phyloP scores from a whole-genome alignment of 2,888 invertebrate species.

The Clistopyga incitator region DNA sequence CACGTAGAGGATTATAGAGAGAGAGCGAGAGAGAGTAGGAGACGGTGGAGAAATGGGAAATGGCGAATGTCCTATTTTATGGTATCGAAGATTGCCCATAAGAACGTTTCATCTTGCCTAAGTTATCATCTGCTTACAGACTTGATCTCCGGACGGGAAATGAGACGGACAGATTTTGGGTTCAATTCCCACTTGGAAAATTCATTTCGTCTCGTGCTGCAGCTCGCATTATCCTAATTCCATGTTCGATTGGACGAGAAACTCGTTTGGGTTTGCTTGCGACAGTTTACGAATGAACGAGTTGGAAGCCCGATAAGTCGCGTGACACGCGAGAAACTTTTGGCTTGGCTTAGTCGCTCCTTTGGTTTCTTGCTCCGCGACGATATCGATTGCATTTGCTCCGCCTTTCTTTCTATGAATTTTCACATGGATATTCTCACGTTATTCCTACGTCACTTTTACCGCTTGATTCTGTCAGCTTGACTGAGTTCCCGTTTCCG shows the following conservation, averaged over 20 bases:
- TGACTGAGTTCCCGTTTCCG: conserved; percentile 3
- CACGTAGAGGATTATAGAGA: too few relatives aligned
- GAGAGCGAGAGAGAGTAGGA: too few relatives aligned
- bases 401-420: conserved; percentile 5
- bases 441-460: conserved; percentile 18
- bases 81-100: too few relatives aligned
- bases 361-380: not conserved
- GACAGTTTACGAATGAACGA: conserved; percentile 35
- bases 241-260: conserved; percentile 30
- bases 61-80: too few relatives aligned
- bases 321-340: conserved; percentile 47
- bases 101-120: too few relatives aligned
- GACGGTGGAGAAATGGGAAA: too few relatives aligned
- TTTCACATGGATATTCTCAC: not conserved
- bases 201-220: not conserved
- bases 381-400: conserved; percentile 9
- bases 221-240: conserved; percentile 19
- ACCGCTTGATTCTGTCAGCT: conserved; percentile 23
- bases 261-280: conserved; percentile 5
- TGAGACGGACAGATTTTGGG: too few relatives aligned
- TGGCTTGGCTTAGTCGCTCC: conserved; percentile 8
- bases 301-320: conserved; percentile 17
- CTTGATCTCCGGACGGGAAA: too few relatives aligned
- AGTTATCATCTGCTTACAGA: too few relatives aligned
- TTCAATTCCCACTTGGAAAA: conserved; percentile 3